Conservation (phyloP, 2,113 vertebrate genomes). For the Daboia siamensis region DNA sequence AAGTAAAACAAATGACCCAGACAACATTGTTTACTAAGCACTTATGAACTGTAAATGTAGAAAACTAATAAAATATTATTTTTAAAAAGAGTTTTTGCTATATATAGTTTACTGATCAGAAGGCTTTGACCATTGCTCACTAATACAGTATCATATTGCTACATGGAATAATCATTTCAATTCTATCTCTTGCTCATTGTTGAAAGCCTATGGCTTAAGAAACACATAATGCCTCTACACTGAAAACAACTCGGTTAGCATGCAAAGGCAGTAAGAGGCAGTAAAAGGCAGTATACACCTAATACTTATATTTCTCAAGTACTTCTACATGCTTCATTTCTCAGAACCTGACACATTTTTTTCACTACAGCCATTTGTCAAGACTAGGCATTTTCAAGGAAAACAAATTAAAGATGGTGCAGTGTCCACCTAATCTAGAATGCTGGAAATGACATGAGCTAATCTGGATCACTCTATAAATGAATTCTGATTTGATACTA, state of each 20-base stretch:
- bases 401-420: background rate
- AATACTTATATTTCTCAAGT: background rate
- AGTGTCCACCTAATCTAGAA: background rate
- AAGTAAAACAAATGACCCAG: too few relatives aligned
- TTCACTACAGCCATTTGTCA: background rate
- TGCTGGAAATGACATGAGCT: background rate
- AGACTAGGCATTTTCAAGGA: background rate
- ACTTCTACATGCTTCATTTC: background rate
- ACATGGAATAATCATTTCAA: background rate
- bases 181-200: background rate
- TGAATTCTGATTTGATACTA: background rate
- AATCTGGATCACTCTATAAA: background rate
- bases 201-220: background rate
- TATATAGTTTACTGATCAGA: background rate
- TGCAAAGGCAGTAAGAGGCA: background rate
- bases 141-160: background rate
- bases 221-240: background rate
- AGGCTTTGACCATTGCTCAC: background rate
- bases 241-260: background rate
- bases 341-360: background rate
- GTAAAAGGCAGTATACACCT: background rate
- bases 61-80: too few relatives aligned
- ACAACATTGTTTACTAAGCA: too few relatives aligned
- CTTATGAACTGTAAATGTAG: too few relatives aligned
- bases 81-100: background rate